Percentiles rank a stretch among this genome's conserved stretches.
These are phyloP conservation scores for Xenops minutus DNA, from an alignment of 2,797 vertebrate species.

Conservation along the genomic window DNA sequence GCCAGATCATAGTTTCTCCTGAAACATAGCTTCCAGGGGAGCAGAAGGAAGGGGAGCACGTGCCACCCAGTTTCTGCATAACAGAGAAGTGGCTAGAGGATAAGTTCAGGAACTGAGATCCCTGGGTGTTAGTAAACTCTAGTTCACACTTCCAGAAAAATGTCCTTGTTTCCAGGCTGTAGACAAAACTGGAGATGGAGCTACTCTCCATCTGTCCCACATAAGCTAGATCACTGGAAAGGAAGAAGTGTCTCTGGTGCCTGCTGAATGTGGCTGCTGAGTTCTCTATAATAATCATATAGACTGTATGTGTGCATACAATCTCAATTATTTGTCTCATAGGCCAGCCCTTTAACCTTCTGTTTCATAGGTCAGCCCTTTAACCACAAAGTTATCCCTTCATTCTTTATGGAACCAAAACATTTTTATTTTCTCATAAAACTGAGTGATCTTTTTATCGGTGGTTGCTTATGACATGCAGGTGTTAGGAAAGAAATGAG, in stretches of 20 bases:
- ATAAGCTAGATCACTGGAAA: not conserved
- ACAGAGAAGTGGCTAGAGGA: not conserved
- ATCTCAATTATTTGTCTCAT: not conserved
- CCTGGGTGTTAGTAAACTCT: not conserved
- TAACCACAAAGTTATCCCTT: not conserved
- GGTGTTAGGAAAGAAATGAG: slow-evolving; percentile 46
- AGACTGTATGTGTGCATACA: not conserved
- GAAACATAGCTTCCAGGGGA: not conserved
- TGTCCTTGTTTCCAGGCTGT: not conserved
- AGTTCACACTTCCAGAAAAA: not conserved
- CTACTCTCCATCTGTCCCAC: not conserved
- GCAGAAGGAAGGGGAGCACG: not conserved
- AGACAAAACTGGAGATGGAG: not conserved
- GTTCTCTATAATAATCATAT: not conserved
- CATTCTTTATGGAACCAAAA: not conserved
- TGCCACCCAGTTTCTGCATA: not conserved
- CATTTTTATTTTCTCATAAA: not conserved
- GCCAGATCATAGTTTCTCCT: not conserved
- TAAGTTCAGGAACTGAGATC: not conserved
- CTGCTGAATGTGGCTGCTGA: not conserved
- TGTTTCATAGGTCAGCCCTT: not conserved
- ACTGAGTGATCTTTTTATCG: not conserved
- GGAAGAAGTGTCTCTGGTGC: not conserved
- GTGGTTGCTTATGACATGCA: slow-evolving; percentile 8
- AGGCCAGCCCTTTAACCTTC: not conserved